Conservation (phyloP, 2,888 invertebrate species). For the Patella pellucida region DNA sequence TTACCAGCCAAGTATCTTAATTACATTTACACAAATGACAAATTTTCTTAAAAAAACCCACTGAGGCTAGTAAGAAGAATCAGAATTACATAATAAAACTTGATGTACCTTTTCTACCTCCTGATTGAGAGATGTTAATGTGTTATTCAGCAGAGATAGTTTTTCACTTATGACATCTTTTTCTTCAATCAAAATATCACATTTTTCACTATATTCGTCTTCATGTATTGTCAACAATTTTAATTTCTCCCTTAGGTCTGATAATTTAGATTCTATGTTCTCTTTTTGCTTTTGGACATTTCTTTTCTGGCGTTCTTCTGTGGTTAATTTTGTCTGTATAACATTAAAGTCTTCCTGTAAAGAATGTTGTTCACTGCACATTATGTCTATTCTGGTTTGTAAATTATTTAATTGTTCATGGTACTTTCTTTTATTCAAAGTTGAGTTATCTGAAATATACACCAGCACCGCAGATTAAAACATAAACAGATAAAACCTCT, state of each 20-base stretch:
- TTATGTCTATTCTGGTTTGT: background rate
- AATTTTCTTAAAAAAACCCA: too few species aligned
- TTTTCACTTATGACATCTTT: background rate
- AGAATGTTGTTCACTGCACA: background rate
- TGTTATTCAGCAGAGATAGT: background rate
- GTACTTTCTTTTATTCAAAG: background rate
- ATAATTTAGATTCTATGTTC: background rate
- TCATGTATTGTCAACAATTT: background rate
- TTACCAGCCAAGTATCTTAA: too few species aligned
- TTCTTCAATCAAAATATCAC: background rate
- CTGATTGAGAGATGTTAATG: background rate
- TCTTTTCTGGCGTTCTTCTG: background rate
- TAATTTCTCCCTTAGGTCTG: background rate
- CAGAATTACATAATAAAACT: too few species aligned
- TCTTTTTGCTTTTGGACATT: background rate
- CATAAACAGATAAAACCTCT: too few species aligned
- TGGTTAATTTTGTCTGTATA: background rate
- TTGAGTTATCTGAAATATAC: too few species aligned
- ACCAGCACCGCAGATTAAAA: too few species aligned
- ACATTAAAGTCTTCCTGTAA: background rate
- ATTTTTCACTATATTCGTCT: conserved; percentile 3
- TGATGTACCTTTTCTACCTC: conserved; percentile 5
- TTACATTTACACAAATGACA: too few species aligned
- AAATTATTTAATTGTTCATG: background rate
- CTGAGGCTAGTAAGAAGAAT: too few species aligned